Evolutionary conservation across 2,113 vertebrate genomes (phyloP), one percentile per base, ranked within the genome.

Genomic region (Girardinichthys multiradiatus): DNA sequence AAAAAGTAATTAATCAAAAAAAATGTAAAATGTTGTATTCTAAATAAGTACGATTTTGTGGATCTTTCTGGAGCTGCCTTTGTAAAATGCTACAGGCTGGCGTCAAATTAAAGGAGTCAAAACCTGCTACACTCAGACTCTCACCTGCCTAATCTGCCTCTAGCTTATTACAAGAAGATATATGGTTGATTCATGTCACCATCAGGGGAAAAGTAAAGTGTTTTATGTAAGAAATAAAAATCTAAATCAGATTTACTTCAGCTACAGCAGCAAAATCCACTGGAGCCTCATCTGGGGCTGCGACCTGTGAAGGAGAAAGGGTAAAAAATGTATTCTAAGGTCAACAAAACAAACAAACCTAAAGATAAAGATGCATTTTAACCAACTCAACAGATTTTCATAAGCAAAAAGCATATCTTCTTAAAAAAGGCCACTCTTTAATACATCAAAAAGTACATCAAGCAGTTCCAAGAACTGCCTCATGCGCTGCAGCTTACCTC

Each of bases 161-260:
- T 1, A 60, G 72, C 24, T 13, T 35, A 15, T 31, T 21, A 27
- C 4, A 4, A 31, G 57, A 28, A 80, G 27, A 54, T 31, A 51
- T 35, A 42, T 24, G 54, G 31, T 26, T 15, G 26, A 31, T 15
- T 19, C 26, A 17, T 26, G n/a, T 21, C 28, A 13, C 19, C 17
- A 5, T 69, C 31, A 42, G 31, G 6, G 9, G 30, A 4, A 54
- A 37, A 35, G 39, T 65, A 54, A 63, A 27, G 37, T 29, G 33
- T 35, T 35, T 75, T 62, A 42, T 1, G 39, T 11, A 13, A 14
- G 61, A 19, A 74, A 72, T 17, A 68, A 35, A 70, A 73, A 42
- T 26, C 42, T 21, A 58, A n/a, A 31, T 64, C 72, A 70, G 59
- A 70, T 64, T 87, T 84, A 91, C 90, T 82, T 90, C 71, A n/a